Percentiles rank a stretch among this genome's conserved stretches.
These are phyloP conservation scores for Allacma fusca DNA, from an alignment of 2,888 invertebrate species.

Conservation along the genomic window DNA sequence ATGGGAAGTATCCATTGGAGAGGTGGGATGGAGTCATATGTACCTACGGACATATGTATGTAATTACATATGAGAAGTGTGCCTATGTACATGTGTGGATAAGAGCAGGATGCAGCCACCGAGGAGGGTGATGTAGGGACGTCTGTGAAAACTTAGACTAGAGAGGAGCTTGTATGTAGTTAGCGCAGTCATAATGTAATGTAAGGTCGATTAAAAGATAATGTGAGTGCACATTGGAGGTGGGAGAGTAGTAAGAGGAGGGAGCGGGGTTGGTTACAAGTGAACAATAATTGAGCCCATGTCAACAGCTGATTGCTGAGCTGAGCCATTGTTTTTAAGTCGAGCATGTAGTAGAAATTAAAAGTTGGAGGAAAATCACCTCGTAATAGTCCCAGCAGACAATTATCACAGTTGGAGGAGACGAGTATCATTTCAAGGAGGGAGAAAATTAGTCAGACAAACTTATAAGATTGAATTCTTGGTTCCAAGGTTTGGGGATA, in stretches of 20 bases:
- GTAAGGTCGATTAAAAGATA: constrained; percentile 10
- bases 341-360: constrained; percentile 25
- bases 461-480: constrained; percentile 16
- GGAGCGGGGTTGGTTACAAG: not conserved
- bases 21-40: too few relatives aligned
- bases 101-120: too few relatives aligned
- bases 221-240: constrained; percentile 11
- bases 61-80: too few relatives aligned
- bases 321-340: constrained; percentile 25
- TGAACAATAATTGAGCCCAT: constrained; percentile 32
- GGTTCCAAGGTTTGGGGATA: constrained; percentile 33
- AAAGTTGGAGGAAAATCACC: constrained; percentile 38
- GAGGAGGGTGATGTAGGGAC: too few relatives aligned
- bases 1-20: too few relatives aligned
- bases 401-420: constrained; percentile 46
- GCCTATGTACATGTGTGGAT: too few relatives aligned
- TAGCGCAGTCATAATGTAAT: constrained; percentile 5
- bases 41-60: too few relatives aligned
- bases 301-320: constrained; percentile 42
- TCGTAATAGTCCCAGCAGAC: constrained; percentile 39
- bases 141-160: too few relatives aligned
- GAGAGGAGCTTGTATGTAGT: not conserved
- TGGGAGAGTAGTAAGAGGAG: constrained; percentile 6
- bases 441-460: constrained; percentile 38
- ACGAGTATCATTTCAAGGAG: constrained; percentile 20